These are phyloP conservation scores for Manis javanica DNA, from an alignment of 2,797 vertebrate species.

Conservation along the genomic window DNA sequence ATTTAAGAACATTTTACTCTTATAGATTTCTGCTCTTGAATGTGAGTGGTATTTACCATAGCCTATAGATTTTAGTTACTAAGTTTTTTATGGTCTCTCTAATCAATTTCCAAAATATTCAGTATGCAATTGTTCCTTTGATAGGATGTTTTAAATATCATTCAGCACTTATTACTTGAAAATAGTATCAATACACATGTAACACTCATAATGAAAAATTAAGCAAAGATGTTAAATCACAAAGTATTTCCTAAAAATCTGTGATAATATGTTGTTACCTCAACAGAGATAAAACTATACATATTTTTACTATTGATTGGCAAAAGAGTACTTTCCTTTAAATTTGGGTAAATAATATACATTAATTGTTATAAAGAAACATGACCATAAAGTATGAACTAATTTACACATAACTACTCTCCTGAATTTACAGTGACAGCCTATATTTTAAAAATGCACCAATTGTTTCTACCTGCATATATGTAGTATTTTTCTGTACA, in stretches of 20 bases:
- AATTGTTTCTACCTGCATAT: not conserved
- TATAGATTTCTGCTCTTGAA: slow-evolving; percentile 20
- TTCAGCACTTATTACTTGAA: not conserved
- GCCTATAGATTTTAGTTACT: not conserved
- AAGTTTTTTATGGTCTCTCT: not conserved
- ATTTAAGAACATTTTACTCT: slow-evolving; percentile 33
- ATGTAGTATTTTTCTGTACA: not conserved
- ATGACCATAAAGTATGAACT: slow-evolving; percentile 34
- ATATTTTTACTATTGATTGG: slow-evolving; percentile 12
- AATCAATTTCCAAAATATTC: slow-evolving; percentile 28
- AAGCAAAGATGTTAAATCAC: slow-evolving; percentile 24
- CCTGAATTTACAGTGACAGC: not conserved
- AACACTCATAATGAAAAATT: slow-evolving; percentile 46
- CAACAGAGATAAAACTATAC: not conserved
- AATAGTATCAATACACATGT: not conserved
- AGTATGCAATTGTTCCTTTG: not conserved
- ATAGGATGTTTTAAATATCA: not conserved
- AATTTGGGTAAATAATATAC: slow-evolving; percentile 1
- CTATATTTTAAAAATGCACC: not conserved
- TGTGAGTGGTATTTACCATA: not conserved
- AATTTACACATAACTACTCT: not conserved
- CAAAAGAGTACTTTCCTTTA: slow-evolving; percentile 51
- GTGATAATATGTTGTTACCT: not conserved
- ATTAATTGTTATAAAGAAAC: slow-evolving; percentile 39
- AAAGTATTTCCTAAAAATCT: slow-evolving; percentile 56